Percentiles rank a stretch among this genome's conserved stretches.
phyloP scores from a whole-genome alignment of 2,888 invertebrate genomes.

The Pyrochroa serraticornis region DNA sequence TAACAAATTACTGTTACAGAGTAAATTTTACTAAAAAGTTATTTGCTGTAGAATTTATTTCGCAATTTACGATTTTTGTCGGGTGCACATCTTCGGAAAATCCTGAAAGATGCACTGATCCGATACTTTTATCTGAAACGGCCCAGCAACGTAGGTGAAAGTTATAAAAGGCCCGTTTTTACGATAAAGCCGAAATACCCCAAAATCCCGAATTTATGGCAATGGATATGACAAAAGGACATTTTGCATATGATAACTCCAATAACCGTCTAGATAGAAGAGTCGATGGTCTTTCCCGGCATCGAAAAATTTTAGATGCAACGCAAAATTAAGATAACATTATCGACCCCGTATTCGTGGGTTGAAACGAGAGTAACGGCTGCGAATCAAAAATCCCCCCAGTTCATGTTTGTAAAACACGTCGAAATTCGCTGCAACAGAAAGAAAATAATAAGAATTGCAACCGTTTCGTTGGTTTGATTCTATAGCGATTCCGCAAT shows the following conservation, averaged over 20 bases:
- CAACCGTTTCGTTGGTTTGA: slow-evolving; percentile 2
- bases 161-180: slow-evolving; percentile 22
- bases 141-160: slow-evolving; percentile 23
- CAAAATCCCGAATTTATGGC: slow-evolving; percentile 52
- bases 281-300: slow-evolving; percentile 16
- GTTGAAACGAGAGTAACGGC: background rate
- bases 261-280: slow-evolving; percentile 34
- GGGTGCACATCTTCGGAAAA: slow-evolving; percentile 11
- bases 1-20: no score
- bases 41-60: no score
- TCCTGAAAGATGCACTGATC: slow-evolving; percentile 20
- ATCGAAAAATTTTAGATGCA: slow-evolving; percentile 27
- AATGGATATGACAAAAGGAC: slow-evolving; percentile 52
- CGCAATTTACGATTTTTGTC: slow-evolving; percentile 11
- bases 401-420: no score
- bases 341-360: slow-evolving; percentile 2
- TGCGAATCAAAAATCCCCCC: no score
- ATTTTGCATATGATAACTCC: slow-evolving; percentile 51
- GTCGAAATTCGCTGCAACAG: no score
- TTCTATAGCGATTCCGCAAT: background rate
- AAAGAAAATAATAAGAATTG: background rate
- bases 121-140: slow-evolving; percentile 27
- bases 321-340: slow-evolving; percentile 24
- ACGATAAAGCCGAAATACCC: slow-evolving; percentile 44
- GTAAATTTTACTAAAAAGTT: no score